Evolutionary conservation across 2,888 invertebrate genomes (phyloP).

Genomic region (Chironomus tentans): DNA sequence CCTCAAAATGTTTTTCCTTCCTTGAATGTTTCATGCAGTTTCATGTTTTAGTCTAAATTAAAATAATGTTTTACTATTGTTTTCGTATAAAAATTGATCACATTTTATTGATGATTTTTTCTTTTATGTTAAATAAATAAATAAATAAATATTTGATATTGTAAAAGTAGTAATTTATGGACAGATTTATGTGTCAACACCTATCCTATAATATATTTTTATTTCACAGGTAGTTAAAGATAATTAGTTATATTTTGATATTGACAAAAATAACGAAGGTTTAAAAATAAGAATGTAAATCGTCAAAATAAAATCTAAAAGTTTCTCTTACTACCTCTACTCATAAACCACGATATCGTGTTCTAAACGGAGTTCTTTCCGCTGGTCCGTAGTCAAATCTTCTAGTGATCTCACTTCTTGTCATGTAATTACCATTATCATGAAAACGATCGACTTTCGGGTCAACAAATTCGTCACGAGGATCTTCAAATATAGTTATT

Average conservation of each 20-base stretch:
- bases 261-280: too few relatives aligned
- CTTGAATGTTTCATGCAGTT: background rate
- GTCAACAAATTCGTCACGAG: conserved; percentile 9
- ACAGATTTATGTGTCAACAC: too few relatives aligned
- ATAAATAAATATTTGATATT: too few relatives aligned
- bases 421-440: conserved; percentile 14
- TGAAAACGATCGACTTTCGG: conserved; percentile 6
- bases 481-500: conserved; percentile 25
- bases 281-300: background rate
- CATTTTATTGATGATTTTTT: too few relatives aligned
- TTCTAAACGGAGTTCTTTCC: background rate
- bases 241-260: too few relatives aligned
- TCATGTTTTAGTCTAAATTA: background rate
- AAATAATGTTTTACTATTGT: too few relatives aligned
- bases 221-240: too few relatives aligned
- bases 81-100: too few relatives aligned
- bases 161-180: too few relatives aligned
- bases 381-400: conserved; percentile 15
- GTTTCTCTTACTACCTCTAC: background rate
- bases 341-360: conserved; percentile 5
- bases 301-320: background rate
- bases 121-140: too few relatives aligned
- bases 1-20: background rate
- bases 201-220: too few relatives aligned
- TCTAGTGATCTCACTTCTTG: conserved; percentile 20